Base-by-base conservation (phyloP, 2,888 invertebrate genomes). In the Ceramica pisi region DNA sequence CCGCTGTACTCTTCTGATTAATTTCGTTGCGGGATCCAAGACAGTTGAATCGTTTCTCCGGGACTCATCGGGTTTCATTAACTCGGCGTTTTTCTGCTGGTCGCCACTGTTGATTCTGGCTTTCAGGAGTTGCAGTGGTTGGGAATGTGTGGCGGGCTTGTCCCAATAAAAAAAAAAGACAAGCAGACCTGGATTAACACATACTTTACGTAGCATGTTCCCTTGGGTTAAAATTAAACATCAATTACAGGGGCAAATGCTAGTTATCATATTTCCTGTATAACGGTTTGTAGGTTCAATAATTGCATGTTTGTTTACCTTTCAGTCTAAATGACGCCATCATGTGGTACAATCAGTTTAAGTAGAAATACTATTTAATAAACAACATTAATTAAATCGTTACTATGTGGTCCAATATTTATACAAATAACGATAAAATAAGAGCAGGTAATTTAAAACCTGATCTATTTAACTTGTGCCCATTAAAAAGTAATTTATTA, bases 371-470 rank as follows among this genome's bases (percentile, higher is more conserved):
- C 41, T 26, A 21, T 31, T 65, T 57, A 56, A 31, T 55, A 55
- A 35, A 35, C 10, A 21, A 19, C 9, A 48, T 1, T 31, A 51
- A 51, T 53, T 10, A 23, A 59, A 38, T 57, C 12, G 16, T 57
- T 46, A 57, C 7, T 16, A 3, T 31, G 12, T 44, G 19, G 46
- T 56, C 67, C 66, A 75, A 78, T 80, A 78, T 75, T 80, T 75
- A 70, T 31, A 67, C 23, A 16, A 65, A 16, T 46, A 48, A 67
- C 4, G 10, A 50, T 26, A 44, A 44, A 63, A 57, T 48, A 44
- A 62, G 7, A 10, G 23, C 12, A 46, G 23, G 5, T 50, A n/a
- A 69, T 63, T 63, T 48, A 51, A 35, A 68, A 74, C 63, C 38
- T 31, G 74, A 44, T 16, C 23, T 63, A 55, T 59, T 71, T 35